A percentile compares a stretch with the other conserved stretches of the same genome.
These are phyloP conservation scores for Sardina pilchardus DNA, from an alignment of 2,113 vertebrate species.

Conservation along the genomic window DNA sequence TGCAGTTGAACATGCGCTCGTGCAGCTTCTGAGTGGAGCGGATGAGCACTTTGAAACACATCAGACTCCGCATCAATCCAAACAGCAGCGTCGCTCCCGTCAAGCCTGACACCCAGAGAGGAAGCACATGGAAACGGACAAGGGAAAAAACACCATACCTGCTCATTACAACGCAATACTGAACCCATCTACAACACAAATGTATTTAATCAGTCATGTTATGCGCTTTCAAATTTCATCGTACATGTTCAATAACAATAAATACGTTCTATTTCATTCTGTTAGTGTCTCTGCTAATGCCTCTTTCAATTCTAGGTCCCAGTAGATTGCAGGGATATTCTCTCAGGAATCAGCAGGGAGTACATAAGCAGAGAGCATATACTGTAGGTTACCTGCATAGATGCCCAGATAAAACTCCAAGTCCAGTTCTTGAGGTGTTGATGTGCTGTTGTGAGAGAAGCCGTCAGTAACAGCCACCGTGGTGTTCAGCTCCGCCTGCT, in stretches of 20 bases:
- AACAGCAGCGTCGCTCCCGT: slow-evolving; percentile 79
- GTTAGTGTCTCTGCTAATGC: too few relatives aligned
- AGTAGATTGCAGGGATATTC: too few relatives aligned
- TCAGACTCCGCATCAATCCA: slow-evolving; percentile 76
- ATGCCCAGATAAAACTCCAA: slow-evolving; percentile 82
- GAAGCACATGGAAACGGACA: background rate
- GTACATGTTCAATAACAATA: too few relatives aligned
- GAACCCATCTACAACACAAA: background rate
- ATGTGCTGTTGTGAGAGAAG: slow-evolving; percentile 45
- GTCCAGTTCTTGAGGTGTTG: slow-evolving; percentile 61
- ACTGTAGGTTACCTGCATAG: slow-evolving; percentile 81
- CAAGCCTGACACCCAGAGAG: slow-evolving; percentile 75
- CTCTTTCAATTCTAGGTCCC: too few relatives aligned
- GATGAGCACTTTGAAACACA: slow-evolving; percentile 83
- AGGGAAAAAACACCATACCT: background rate
- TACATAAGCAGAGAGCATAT: background rate
- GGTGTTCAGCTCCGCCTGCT: slow-evolving; percentile 61
- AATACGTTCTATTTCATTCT: background rate
- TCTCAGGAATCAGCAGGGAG: too few relatives aligned
- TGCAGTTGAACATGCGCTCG: slow-evolving; percentile 86
- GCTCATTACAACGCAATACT: too few relatives aligned
- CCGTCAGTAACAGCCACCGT: background rate
- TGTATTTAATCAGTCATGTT: background rate
- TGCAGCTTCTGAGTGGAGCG: slow-evolving; percentile 80
- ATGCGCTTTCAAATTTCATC: too few relatives aligned